Conservation (phyloP, 2,113 vertebrate genomes). For the Dendropsophus ebraccatus region DNA sequence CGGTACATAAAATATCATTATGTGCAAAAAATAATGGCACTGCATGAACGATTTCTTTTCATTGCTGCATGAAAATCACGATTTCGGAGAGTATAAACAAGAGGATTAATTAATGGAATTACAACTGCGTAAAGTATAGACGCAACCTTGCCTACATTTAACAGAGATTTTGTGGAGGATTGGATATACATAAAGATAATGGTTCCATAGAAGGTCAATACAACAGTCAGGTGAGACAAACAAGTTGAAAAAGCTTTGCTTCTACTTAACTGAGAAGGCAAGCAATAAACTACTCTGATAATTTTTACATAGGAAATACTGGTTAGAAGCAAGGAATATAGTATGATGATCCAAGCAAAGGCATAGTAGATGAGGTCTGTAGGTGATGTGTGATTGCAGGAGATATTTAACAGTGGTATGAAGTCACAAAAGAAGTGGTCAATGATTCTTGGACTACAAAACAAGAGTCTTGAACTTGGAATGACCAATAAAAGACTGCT, state of each 20-base stretch:
- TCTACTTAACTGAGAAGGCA: conserved; percentile 34
- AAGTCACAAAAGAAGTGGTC: conserved; percentile 55
- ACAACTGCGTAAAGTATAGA: conserved; percentile 49
- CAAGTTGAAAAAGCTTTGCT: conserved; percentile 52
- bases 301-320: conserved; percentile 33
- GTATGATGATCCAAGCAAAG: conserved; percentile 50
- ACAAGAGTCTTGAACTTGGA: conserved; percentile 43
- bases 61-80: conserved; percentile 27
- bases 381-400: conserved; percentile 22
- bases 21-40: neutral
- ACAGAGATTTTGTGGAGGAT: conserved; percentile 5
- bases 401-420: conserved; percentile 23
- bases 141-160: conserved; percentile 24
- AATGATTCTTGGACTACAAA: conserved; percentile 33
- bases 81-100: conserved; percentile 47
- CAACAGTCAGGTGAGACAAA: conserved; percentile 44
- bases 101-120: conserved; percentile 41
- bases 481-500: conserved; percentile 27
- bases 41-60: neutral
- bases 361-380: conserved; percentile 33
- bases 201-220: conserved; percentile 45
- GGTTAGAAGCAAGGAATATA: conserved; percentile 31
- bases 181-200: conserved; percentile 50
- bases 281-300: conserved; percentile 20
- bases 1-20: neutral